phyloP scores from a whole-genome alignment of 92 coral and sea anemone genomes.

The Epizoanthus illoricatus region DNA sequence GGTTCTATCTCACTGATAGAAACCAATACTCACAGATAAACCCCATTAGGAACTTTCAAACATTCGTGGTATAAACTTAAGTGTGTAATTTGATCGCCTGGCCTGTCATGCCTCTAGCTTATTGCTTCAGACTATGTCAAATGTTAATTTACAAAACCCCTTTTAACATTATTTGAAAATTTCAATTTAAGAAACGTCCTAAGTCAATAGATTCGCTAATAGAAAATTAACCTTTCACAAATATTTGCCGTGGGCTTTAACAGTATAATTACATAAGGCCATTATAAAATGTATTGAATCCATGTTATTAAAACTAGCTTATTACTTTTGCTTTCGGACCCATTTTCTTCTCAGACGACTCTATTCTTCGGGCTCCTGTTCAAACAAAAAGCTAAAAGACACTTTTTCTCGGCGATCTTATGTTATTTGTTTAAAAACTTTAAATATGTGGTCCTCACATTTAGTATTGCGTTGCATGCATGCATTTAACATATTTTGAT shows the following conservation, averaged over 20 bases:
- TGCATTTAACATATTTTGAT: background rate
- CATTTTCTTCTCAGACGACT: background rate
- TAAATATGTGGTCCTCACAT: background rate
- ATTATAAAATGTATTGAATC: constrained; percentile 39
- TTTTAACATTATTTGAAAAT: constrained; percentile 43
- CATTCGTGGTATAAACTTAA: background rate
- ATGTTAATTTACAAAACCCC: constrained; percentile 45
- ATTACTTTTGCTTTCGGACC: constrained; percentile 2
- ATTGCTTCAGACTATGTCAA: constrained; percentile 43
- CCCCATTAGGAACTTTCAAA: background rate
- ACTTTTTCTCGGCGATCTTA: too few species aligned
- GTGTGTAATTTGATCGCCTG: constrained; percentile 25
- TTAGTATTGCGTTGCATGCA: background rate
- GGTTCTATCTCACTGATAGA: background rate
- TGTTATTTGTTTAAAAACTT: background rate
- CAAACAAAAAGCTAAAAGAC: background rate
- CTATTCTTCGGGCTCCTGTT: background rate
- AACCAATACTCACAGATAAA: background rate
- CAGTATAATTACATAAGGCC: constrained; percentile 43
- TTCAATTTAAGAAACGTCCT: constrained; percentile 40
- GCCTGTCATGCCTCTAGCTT: constrained; percentile 26
- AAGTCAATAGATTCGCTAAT: constrained; percentile 43
- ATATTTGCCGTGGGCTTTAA: constrained; percentile 40
- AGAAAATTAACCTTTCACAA: constrained; percentile 44
- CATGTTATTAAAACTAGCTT: constrained; percentile 35